Base-by-base conservation (phyloP, 2,797 vertebrate species). In the Jordanella pulchra region DNA sequence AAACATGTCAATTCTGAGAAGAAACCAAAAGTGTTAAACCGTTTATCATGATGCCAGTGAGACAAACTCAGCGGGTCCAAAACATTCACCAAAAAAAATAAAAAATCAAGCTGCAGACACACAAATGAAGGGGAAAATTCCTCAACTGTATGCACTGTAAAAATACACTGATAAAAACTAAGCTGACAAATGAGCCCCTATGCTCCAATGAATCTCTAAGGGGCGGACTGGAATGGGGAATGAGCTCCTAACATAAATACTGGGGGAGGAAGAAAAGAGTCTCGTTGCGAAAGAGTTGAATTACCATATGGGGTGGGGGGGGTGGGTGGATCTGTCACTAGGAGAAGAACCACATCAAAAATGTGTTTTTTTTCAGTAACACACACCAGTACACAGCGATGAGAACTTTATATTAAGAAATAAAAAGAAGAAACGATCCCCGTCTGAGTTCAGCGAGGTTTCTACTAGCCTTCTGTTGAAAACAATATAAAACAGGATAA, bases 171-270 rank as follows among this genome's bases (percentile, higher is more conserved):
- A 85, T 90, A 80, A 91, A 87, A 82, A 45, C 77, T 81, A 81
- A 91, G 84, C 86, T 86, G 83, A 91, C 86, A 87, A 87, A 87
- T 84, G 77, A 74, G 77, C 75, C 79, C 78, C 76, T 76, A 86
- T 80, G 91, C 92, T 89, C 79, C 84, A 86, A 78, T 85, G 90
- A 85, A 76, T 86, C 84, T 93, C 84, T 81, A 76, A 89, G 84
- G 84, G 80, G 81, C 71, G 72, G 81, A 84, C 77, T 67, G 75
- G 76, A 78, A 87, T 67, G 81, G 81, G 60, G 83, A 86, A 79
- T 67, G 83, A 84, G 85, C 87, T 87, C 82, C 86, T 79, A 84
- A 70, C 81, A 75, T 72, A 79, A 74, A 83, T 65, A 76, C 76
- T 12, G 81, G 69, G 78, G 84, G 85, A 82, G 78, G 86, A 89